These are phyloP conservation scores for Sphenopsis melanotis DNA, from an alignment of 2,797 vertebrate species.

Conservation along the genomic window DNA sequence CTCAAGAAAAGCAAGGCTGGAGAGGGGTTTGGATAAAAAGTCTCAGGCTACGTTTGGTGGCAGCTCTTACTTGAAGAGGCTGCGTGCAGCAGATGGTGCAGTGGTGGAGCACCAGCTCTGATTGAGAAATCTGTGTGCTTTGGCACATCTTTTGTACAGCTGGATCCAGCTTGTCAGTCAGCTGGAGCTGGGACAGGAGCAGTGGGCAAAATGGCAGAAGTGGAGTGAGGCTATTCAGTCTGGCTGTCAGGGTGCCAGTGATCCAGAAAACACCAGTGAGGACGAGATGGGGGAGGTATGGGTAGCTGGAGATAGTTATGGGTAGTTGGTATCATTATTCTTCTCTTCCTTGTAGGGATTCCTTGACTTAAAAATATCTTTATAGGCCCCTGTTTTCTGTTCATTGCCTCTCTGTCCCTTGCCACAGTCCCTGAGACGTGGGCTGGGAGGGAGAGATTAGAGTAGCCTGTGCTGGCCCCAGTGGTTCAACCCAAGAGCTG, in stretches of 20 bases:
- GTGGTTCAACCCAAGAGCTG: background rate
- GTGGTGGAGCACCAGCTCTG: background rate
- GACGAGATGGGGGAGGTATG: background rate
- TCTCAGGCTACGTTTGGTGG: background rate
- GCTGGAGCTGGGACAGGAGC: background rate
- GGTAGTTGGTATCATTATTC: background rate
- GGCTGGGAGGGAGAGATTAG: background rate
- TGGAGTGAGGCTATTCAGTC: background rate
- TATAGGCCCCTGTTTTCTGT: background rate
- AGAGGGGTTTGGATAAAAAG: background rate
- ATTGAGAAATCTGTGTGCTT: background rate
- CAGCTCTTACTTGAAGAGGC: background rate
- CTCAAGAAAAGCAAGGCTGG: background rate
- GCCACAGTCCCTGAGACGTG: background rate
- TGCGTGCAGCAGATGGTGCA: background rate
- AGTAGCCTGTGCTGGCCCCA: fast-evolving
- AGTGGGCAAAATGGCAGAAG: background rate
- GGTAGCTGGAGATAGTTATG: background rate
- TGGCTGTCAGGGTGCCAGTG: background rate
- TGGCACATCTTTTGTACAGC: background rate
- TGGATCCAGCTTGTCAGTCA: background rate
- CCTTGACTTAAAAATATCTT: background rate
- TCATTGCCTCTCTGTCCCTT: background rate
- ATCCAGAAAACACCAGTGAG: background rate
- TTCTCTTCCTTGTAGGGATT: background rate